Percentiles rank a stretch among this genome's conserved stretches.
Conservation (phyloP, 1,140 invertebrate genomes). For the Temnothorax longispinosus region DNA sequence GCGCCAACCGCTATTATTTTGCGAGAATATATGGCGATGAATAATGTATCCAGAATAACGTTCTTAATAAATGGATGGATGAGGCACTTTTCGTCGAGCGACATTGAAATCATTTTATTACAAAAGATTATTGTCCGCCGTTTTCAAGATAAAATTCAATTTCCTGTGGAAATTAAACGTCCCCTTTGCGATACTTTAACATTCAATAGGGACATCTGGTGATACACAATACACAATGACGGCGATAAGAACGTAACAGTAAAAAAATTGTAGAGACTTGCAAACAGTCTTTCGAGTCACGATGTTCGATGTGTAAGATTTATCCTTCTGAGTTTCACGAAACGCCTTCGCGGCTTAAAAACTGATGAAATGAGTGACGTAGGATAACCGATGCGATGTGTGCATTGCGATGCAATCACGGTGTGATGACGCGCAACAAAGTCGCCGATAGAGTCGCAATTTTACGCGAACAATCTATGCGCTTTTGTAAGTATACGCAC, state of each 20-base stretch:
- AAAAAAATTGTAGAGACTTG: background rate
- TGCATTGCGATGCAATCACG: background rate
- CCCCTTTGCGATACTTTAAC: no score
- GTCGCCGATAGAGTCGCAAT: slow-evolving; percentile 28
- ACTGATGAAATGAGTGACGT: slow-evolving; percentile 15
- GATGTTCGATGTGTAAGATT: background rate
- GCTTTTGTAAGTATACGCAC: background rate
- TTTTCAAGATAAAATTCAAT: background rate
- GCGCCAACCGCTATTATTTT: slow-evolving; percentile 47
- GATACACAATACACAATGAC: no score
- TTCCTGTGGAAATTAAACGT: no score
- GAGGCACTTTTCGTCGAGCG: slow-evolving; percentile 22
- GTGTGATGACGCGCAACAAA: slow-evolving; percentile 16
- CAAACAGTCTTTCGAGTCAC: background rate
- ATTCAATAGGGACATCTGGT: no score
- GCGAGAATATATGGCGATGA: slow-evolving; percentile 61
- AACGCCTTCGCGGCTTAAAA: background rate
- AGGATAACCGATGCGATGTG: background rate
- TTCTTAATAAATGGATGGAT: slow-evolving; percentile 64
- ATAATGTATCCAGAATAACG: slow-evolving; percentile 75
- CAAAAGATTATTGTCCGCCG: background rate
- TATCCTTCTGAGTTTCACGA: background rate
- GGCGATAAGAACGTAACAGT: no score
- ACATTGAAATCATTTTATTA: slow-evolving; percentile 9
- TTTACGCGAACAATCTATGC: slow-evolving; percentile 26